Conservation (phyloP, 2,888 invertebrate species). For the Ormyrus thymus region DNA sequence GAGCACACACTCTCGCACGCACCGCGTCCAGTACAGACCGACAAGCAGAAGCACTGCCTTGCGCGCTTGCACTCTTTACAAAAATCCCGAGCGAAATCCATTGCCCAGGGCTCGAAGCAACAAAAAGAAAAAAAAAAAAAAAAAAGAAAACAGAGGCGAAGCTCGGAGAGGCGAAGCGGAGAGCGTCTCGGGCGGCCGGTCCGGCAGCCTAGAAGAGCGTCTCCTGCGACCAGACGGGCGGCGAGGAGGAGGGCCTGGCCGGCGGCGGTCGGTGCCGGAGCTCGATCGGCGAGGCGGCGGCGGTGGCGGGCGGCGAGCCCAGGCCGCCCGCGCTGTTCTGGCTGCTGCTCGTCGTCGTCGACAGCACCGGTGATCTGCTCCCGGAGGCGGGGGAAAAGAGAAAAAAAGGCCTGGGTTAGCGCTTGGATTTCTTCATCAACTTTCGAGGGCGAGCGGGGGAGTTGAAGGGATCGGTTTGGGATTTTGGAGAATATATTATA, state of each 20-base stretch:
- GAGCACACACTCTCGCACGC: too few species aligned
- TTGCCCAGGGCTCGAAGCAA: too few species aligned
- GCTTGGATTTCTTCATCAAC: too few species aligned
- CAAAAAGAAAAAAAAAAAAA: rapidly evolving
- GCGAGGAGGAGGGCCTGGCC: slow-evolving; percentile 37
- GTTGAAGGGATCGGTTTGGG: too few species aligned
- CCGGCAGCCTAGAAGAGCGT: slow-evolving; percentile 82
- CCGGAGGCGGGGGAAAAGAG: neutral
- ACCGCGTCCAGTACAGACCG: too few species aligned
- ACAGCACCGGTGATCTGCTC: slow-evolving; percentile 66
- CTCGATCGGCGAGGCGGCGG: slow-evolving; percentile 66
- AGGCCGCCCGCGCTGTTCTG: slow-evolving; percentile 63
- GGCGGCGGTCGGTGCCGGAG: slow-evolving; percentile 68
- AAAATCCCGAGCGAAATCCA: too few species aligned
- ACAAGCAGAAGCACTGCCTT: too few species aligned
- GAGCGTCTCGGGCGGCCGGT: slow-evolving; percentile 6
- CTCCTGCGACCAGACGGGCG: slow-evolving; percentile 81
- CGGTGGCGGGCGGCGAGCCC: slow-evolving; percentile 34
- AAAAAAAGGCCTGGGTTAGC: too few species aligned
- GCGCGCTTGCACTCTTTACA: too few species aligned
- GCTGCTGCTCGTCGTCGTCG: slow-evolving; percentile 69
- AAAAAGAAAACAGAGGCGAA: too few species aligned
- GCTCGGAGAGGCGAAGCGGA: neutral
- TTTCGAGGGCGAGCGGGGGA: too few species aligned
- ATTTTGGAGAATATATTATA: neutral